phyloP scores from a whole-genome alignment of 2,888 invertebrate genomes.

The Eupelmus urozonus region DNA sequence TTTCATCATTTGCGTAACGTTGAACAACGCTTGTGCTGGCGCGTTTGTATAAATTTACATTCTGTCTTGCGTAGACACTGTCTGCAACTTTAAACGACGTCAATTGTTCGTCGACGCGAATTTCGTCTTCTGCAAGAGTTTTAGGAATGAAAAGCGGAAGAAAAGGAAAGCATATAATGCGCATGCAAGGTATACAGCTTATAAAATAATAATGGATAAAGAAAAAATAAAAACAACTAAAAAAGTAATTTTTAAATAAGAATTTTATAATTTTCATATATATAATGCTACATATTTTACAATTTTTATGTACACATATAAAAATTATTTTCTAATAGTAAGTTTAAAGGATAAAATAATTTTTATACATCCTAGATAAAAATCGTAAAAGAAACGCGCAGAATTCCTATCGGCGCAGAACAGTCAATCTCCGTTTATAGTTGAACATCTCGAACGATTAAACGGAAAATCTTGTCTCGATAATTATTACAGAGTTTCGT shows the following conservation, averaged over 20 bases:
- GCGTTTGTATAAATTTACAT: background rate
- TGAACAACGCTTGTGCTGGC: too few relatives aligned
- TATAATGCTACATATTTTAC: slow-evolving; percentile 59
- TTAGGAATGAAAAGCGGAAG: background rate
- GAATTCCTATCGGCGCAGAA: slow-evolving; percentile 42
- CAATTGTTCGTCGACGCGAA: background rate
- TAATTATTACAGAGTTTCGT: slow-evolving; percentile 10
- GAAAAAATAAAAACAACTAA: slow-evolving; percentile 59
- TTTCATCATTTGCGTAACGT: too few relatives aligned
- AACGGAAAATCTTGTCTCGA: slow-evolving; percentile 38
- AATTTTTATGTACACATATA: slow-evolving; percentile 61
- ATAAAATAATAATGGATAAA: slow-evolving; percentile 47
- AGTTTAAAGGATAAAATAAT: slow-evolving; percentile 52
- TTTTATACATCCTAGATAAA: slow-evolving; percentile 60
- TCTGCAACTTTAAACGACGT: background rate
- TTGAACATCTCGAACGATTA: slow-evolving; percentile 52
- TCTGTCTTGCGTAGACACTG: background rate
- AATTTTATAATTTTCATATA: slow-evolving; percentile 56
- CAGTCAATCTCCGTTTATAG: slow-evolving; percentile 54
- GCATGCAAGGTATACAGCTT: slow-evolving; percentile 21
- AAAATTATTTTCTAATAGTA: slow-evolving; percentile 59
- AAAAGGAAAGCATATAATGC: slow-evolving; percentile 8
- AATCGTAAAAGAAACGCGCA: slow-evolving; percentile 57
- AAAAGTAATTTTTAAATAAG: slow-evolving; percentile 59
- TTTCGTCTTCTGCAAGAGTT: too few relatives aligned